A percentile compares a stretch with the other conserved stretches of the same genome.
Conservation (phyloP, 1,140 invertebrate genomes). For the Phortica variegata region DNA sequence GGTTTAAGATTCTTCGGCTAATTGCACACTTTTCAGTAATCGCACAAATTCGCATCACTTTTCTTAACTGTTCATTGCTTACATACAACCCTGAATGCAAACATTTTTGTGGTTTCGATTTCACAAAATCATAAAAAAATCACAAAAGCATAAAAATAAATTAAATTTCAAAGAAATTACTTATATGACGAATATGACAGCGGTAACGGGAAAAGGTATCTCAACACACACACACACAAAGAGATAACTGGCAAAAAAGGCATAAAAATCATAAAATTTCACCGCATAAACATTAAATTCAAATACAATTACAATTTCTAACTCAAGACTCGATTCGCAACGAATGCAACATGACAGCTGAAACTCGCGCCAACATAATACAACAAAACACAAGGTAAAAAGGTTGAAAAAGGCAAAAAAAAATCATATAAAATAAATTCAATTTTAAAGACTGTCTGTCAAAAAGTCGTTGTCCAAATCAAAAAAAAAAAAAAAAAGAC, state of each 20-base stretch:
- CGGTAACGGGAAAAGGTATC: background rate
- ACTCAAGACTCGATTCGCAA: conserved; percentile 4
- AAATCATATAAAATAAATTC: conserved; percentile 4
- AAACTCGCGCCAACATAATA: conserved; percentile 16
- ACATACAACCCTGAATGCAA: too few relatives aligned
- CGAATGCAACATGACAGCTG: conserved; percentile 15
- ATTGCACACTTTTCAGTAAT: too few relatives aligned
- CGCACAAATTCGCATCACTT: too few relatives aligned
- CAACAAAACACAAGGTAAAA: background rate
- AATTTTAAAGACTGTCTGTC: conserved; percentile 1
- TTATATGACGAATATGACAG: too few relatives aligned
- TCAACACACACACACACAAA: background rate
- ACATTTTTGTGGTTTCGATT: conserved; percentile 5
- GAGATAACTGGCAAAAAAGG: background rate
- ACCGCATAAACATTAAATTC: conserved; percentile 48
- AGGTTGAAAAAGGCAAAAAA: conserved; percentile 4
- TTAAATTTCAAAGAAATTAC: background rate
- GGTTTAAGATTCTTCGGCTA: too few relatives aligned
- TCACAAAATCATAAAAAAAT: background rate
- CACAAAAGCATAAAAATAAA: background rate
- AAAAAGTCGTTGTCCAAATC: background rate
- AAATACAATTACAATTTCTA: conserved; percentile 46
- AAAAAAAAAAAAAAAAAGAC: conserved; percentile 12
- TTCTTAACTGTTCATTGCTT: too few relatives aligned
- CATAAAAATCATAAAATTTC: conserved; percentile 29